A percentile compares a stretch with the other conserved stretches of the same genome.
Evolutionary conservation across 2,888 invertebrate species (phyloP).

Genomic region (Diploptera punctata): DNA sequence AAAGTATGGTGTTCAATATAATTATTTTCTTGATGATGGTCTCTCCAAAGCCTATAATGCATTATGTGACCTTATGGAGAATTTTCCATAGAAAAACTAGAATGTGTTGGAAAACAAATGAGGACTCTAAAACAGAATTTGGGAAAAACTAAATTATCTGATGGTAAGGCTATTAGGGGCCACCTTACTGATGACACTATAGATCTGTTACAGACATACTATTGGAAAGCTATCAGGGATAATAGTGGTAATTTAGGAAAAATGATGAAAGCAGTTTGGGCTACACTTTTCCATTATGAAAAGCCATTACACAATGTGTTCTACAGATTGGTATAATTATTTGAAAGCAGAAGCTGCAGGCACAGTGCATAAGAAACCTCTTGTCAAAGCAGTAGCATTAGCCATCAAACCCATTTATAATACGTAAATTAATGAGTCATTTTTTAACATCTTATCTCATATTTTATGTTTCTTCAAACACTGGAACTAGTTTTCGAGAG

Average conservation of each 20-base stretch:
- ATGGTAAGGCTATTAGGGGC: background rate
- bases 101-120: slow-evolving; percentile 17
- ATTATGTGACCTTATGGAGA: slow-evolving; percentile 20
- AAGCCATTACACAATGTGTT: background rate
- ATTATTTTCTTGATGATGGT: background rate
- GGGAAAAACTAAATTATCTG: background rate
- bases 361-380: background rate
- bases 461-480: no score
- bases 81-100: slow-evolving; percentile 9
- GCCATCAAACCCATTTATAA: background rate
- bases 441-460: no score
- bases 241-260: background rate
- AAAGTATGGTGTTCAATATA: background rate
- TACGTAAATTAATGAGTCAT: no score
- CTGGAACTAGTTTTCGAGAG: no score
- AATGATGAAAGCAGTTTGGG: slow-evolving; percentile 8
- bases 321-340: slow-evolving; percentile 6
- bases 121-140: background rate
- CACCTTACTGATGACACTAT: background rate
- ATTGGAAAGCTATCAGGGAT: background rate
- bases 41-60: background rate
- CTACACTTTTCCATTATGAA: background rate
- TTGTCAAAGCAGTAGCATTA: background rate
- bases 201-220: background rate
- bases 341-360: background rate